Evolutionary conservation across 1,140 invertebrate genomes (phyloP).

Genomic region (Pantala flavescens): DNA sequence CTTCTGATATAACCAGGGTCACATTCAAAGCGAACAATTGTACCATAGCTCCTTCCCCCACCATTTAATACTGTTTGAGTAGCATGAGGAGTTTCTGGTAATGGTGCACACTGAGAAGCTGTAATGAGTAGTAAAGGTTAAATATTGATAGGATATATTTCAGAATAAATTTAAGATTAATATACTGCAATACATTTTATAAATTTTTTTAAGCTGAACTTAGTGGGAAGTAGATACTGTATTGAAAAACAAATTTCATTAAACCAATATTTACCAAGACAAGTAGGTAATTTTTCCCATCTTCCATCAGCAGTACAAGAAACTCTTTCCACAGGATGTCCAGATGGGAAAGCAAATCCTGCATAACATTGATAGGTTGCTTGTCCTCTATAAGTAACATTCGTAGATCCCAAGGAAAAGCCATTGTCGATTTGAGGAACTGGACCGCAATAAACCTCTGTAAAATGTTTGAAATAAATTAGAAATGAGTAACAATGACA

Average conservation of each 20-base stretch:
- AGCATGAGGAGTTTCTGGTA: constrained; percentile 78
- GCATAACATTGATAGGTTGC: constrained; percentile 95
- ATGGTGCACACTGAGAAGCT: constrained; percentile 86
- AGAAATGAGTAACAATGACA: constrained; percentile 14
- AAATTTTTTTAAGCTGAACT: constrained; percentile 8
- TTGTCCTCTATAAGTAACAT: constrained; percentile 85
- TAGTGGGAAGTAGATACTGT: no score
- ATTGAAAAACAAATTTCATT: no score
- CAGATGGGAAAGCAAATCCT: constrained; percentile 85
- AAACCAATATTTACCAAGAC: constrained; percentile 50
- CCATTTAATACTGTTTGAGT: constrained; percentile 85
- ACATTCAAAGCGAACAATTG: constrained; percentile 89
- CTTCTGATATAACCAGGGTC: constrained; percentile 81
- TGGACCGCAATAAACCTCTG: constrained; percentile 92
- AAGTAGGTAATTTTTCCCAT: constrained; percentile 85
- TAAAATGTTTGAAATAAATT: constrained; percentile 17
- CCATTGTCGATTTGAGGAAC: constrained; percentile 96
- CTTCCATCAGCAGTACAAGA: constrained; percentile 76
- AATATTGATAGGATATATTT: no score
- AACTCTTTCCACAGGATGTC: constrained; percentile 77
- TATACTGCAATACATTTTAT: not conserved
- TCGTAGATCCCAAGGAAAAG: constrained; percentile 88
- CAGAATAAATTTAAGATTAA: no score
- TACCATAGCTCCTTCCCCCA: constrained; percentile 86
- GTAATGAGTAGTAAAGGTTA: constrained; percentile 27